phyloP scores from a whole-genome alignment of 2,888 invertebrate genomes.

The Endotricha flammealis region DNA sequence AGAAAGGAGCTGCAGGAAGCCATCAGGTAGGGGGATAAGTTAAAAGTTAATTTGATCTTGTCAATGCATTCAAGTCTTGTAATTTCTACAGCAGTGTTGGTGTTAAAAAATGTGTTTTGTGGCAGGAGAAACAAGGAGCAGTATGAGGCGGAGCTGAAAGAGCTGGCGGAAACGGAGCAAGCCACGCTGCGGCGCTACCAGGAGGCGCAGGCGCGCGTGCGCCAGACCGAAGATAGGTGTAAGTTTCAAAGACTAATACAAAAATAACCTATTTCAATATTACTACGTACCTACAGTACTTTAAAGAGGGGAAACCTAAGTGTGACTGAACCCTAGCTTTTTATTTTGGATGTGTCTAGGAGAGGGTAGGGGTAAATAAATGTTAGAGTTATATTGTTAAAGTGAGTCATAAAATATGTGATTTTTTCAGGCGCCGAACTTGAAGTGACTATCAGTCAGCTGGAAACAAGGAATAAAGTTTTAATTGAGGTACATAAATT shows the following conservation, averaged over 20 bases:
- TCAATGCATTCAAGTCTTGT: too few species aligned
- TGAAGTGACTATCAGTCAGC: conserved; percentile 80
- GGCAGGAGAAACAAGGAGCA: conserved; percentile 85
- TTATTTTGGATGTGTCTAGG: too few species aligned
- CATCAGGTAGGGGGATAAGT: conserved; percentile 63
- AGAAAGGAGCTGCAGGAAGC: conserved; percentile 80
- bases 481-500: conserved; percentile 75
- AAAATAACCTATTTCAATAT: too few species aligned
- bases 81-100: too few species aligned
- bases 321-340: too few species aligned
- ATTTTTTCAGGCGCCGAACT: conserved; percentile 54
- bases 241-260: conserved; percentile 18
- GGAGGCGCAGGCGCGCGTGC: conserved; percentile 81
- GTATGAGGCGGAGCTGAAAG: conserved; percentile 83
- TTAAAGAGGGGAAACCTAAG: too few species aligned
- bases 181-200: conserved; percentile 82
- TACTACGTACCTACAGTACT: too few species aligned
- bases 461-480: conserved; percentile 82
- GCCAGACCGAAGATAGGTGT: conserved; percentile 81
- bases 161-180: conserved; percentile 82
- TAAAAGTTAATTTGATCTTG: too few species aligned
- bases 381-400: too few species aligned
- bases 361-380: too few species aligned
- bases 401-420: conserved; percentile 5
- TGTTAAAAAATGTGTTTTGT: background rate